Percentiles rank a stretch among this genome's conserved stretches.
Conservation (phyloP, 2,888 invertebrate species). For the Rhagonycha lutea region DNA sequence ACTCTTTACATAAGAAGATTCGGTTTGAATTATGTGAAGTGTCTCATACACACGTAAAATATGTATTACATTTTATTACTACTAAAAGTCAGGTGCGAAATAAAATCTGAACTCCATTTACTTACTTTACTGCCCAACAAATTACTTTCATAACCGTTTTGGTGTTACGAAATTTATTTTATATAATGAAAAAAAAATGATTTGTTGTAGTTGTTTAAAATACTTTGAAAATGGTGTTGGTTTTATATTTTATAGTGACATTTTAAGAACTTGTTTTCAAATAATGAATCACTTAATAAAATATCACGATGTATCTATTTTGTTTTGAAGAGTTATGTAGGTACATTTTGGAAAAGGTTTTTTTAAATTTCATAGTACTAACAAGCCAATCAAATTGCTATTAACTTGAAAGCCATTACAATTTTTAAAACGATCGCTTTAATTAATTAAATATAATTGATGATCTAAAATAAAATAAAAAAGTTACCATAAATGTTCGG, state of each 20-base stretch:
- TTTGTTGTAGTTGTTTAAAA: constrained; percentile 12
- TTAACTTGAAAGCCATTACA: background rate
- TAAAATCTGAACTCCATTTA: constrained; percentile 40
- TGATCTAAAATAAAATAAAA: too few relatives aligned
- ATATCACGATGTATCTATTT: constrained; percentile 1
- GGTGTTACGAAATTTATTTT: constrained; percentile 12
- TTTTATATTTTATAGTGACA: constrained; percentile 17
- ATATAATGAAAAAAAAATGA: constrained; percentile 13
- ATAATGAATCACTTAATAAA: constrained; percentile 5
- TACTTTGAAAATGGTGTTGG: constrained; percentile 17
- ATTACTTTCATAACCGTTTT: constrained; percentile 35
- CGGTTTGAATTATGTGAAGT: constrained; percentile 28
- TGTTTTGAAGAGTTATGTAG: background rate
- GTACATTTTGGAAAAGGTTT: background rate
- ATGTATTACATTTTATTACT: constrained; percentile 46
- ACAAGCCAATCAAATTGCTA: background rate
- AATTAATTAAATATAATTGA: background rate
- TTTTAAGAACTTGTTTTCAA: constrained; percentile 5
- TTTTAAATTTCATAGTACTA: background rate
- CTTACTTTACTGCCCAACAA: constrained; percentile 40
- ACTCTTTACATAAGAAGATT: constrained; percentile 6
- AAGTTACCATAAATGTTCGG: too few relatives aligned
- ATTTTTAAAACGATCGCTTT: background rate
- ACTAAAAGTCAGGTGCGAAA: constrained; percentile 43
- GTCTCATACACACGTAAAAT: constrained; percentile 38